Percentiles rank a stretch among this genome's conserved stretches.
These are phyloP conservation scores for Megalurothrips usitatus DNA, from an alignment of 2,888 invertebrate genomes.

Conservation along the genomic window DNA sequence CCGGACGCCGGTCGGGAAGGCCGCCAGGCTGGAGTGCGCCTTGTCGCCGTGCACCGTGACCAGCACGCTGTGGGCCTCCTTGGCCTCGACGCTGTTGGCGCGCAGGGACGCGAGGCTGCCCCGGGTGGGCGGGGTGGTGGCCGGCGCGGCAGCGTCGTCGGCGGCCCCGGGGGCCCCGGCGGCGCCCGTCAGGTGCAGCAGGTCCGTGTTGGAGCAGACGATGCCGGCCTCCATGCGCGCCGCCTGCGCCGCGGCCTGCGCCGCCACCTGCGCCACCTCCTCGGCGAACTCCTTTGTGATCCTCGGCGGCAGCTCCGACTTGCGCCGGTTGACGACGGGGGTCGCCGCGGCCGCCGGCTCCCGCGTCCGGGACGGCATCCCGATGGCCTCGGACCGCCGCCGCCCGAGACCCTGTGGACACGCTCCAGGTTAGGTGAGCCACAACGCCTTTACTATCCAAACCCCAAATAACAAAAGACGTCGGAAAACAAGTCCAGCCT, in stretches of 20 bases:
- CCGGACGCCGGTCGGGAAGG: constrained; percentile 9
- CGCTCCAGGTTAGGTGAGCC: too few relatives aligned
- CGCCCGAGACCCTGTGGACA: neutral
- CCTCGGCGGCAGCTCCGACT: constrained; percentile 35
- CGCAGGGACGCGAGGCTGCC: neutral
- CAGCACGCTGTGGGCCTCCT: constrained; percentile 27
- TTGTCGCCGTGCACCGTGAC: neutral
- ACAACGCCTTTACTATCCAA: too few relatives aligned
- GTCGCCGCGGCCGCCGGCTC: neutral
- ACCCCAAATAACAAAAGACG: too few relatives aligned
- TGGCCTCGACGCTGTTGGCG: constrained; percentile 27
- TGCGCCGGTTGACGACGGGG: constrained; percentile 33
- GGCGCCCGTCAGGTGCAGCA: constrained; percentile 53
- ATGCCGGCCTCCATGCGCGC: constrained; percentile 53
- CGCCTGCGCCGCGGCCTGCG: neutral
- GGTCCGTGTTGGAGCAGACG: constrained; percentile 75
- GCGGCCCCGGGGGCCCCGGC: neutral
- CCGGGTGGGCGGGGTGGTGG: constrained; percentile 19
- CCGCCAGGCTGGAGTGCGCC: constrained; percentile 14
- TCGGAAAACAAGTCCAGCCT: too few relatives aligned
- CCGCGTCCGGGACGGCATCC: constrained; percentile 16
- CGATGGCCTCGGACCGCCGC: constrained; percentile 35
- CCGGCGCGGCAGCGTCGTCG: constrained; percentile 37
- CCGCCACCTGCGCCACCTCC: neutral
- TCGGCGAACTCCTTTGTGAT: constrained; percentile 5